These are phyloP conservation scores for Candidula unifasciata DNA, from an alignment of 2,888 invertebrate species.

Conservation along the genomic window DNA sequence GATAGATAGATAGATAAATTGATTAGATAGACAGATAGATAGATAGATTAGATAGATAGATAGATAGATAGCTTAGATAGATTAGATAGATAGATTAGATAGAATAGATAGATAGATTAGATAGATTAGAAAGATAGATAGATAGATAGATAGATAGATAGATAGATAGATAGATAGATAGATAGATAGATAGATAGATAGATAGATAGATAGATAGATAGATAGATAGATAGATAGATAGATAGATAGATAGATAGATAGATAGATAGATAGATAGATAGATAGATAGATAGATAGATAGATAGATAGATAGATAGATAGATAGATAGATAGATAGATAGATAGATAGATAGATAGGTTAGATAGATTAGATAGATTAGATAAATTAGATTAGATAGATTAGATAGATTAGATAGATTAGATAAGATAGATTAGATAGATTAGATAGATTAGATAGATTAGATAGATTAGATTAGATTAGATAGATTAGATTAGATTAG, in stretches of 20 bases:
- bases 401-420: no score
- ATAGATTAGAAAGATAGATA: not conserved
- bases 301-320: not conserved
- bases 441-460: no score
- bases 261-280: constrained; percentile 10
- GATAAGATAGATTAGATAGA: no score
- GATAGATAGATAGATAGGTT: no score
- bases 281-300: constrained; percentile 4
- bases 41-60: not conserved
- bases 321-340: not conserved
- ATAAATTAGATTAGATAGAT: no score
- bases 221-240: not conserved
- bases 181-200: no score
- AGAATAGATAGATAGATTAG: not conserved
- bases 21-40: not conserved
- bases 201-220: not conserved
- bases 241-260: constrained; percentile 5
- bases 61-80: not conserved
- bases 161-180: no score
- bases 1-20: constrained; percentile 2
- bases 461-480: no score
- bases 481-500: no score
- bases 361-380: no score
- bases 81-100: no score
- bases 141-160: no score